phyloP scores from a whole-genome alignment of 2,888 invertebrate genomes.

The Tenthredo notha region DNA sequence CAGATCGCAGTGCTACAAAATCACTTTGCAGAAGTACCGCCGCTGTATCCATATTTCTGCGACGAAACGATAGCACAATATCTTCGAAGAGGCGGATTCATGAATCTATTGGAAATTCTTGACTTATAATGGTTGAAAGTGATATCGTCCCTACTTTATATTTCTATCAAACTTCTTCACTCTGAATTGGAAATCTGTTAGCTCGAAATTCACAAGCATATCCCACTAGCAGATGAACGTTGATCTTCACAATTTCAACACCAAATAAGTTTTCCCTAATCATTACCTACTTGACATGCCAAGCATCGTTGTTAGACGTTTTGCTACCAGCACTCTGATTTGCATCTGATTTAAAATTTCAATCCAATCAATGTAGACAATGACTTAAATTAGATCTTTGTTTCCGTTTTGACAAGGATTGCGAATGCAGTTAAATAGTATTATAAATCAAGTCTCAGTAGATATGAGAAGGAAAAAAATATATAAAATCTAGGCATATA shows the following conservation, averaged over 20 bases:
- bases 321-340: neutral
- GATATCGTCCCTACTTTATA: neutral
- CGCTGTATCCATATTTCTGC: neutral
- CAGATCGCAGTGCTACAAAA: neutral
- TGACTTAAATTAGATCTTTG: neutral
- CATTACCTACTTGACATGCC: neutral
- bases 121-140: neutral
- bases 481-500: neutral
- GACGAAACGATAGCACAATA: neutral
- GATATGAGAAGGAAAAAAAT: neutral
- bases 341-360: neutral
- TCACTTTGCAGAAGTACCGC: neutral
- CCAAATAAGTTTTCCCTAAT: neutral
- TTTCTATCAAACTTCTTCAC: neutral
- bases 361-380: neutral
- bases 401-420: neutral
- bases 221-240: neutral
- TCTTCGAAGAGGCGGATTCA: neutral
- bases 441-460: neutral
- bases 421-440: neutral
- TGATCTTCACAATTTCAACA: conserved; percentile 27
- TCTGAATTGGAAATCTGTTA: neutral
- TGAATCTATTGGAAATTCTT: neutral
- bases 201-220: neutral
- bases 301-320: neutral